Base-by-base conservation (phyloP, 53 echinoderm and acorn worm genomes). In the Holothuria scabra region DNA sequence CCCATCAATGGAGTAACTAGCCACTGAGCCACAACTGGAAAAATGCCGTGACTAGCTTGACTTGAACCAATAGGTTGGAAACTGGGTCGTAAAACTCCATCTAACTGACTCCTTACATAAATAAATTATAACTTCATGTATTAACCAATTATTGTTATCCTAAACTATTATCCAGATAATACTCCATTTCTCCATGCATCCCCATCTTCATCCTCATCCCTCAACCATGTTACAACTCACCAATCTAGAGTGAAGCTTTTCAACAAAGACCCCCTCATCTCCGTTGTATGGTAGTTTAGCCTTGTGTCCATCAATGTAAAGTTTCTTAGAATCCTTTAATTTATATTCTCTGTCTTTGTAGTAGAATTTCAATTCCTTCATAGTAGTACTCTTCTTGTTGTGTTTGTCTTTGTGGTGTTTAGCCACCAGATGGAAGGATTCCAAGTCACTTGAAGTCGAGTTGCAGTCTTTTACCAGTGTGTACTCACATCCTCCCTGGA, bases 401-500 rank as follows among this genome's bases (percentile, higher is more conserved):
- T 61, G 81, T 64, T 81, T 81, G 60, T 81, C 62, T 32, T 81
- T 81, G 32, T 64, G 34, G 81, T 81, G 78, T 78, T 78, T 78
- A 32, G 78, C 78, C 24, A 78, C 78, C 58, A 78, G 78, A 78
- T 78, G 59, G 78, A 78, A 78, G 14, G 56, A 32, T 30, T 78
- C 78, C 22, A 49, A 65, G 18, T 52, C 65, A 33, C 22, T 60
- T 78, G 41, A 29, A n/a, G n/a, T n/a, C 21, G 49, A 52, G 16
- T 67, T 28, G 63, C 87, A 86, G 48, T 94, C 91, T 60, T 65
- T 81, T 20, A 91, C 91, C 57, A 94, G 65, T 20, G 87, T 85
- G 84, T 94, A 91, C 72, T 94, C 86, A 71, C 94, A 94, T 34
- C 83, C 84, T n/a, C 94, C 91, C 28, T 91, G 86, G 62, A 91